Evolutionary conservation across 2,113 vertebrate genomes (phyloP).

Genomic region (Nothoprocta perdicaria): DNA sequence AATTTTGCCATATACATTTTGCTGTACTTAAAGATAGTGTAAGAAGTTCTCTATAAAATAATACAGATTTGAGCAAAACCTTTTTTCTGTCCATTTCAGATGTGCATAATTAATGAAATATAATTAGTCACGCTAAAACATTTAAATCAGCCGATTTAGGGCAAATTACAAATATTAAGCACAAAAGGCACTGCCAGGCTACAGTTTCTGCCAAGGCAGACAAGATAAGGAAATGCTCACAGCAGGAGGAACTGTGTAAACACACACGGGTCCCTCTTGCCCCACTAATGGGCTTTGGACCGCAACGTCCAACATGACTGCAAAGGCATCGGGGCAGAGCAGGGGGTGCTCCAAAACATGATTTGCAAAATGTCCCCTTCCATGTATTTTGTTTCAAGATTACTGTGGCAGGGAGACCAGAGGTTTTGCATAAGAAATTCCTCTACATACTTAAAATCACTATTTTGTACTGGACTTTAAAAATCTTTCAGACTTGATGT

Average conservation of each 20-base stretch:
- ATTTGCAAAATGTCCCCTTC: fast-evolving
- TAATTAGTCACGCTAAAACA: not conserved
- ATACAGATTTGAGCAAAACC: not conserved
- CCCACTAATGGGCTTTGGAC: not conserved
- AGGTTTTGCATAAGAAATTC: not conserved
- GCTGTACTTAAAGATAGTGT: not conserved
- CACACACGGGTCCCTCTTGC: not conserved
- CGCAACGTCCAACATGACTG: fast-evolving
- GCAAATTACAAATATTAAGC: not conserved
- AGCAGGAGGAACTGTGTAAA: not conserved
- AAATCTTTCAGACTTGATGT: not conserved
- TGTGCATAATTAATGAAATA: not conserved
- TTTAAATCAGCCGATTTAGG: not conserved
- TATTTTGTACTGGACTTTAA: not conserved
- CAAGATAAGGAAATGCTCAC: not conserved
- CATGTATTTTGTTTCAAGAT: not conserved
- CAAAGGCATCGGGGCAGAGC: fast-evolving
- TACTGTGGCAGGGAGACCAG: not conserved
- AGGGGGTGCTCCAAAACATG: too few relatives aligned
- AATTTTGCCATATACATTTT: not conserved
- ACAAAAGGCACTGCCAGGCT: not conserved
- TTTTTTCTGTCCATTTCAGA: not conserved
- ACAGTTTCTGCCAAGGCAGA: not conserved
- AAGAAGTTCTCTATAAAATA: not conserved
- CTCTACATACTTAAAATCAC: not conserved